phyloP scores from a whole-genome alignment of 1,140 invertebrate species.

The Drosophila grimshawi region DNA sequence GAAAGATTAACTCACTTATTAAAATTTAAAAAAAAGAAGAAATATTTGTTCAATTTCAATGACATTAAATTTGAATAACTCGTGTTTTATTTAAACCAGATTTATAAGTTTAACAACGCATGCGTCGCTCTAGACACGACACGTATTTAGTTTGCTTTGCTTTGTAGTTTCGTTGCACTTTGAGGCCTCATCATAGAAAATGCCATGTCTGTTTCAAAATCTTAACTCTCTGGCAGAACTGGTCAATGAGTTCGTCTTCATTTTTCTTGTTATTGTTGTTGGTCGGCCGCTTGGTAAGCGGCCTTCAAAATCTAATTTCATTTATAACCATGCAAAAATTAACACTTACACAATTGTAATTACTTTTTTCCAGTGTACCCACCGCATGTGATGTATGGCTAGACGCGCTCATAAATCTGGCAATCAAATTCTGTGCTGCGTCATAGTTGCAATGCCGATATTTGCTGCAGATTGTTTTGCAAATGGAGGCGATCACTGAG shows the following conservation, averaged over 20 bases:
- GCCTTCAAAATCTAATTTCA: conserved; percentile 64
- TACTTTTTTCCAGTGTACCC: conserved; percentile 42
- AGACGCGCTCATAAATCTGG: conserved; percentile 45
- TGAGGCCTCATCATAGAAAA: conserved; percentile 6
- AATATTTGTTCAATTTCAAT: background rate
- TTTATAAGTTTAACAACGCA: conserved; percentile 5
- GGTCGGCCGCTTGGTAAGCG: conserved; percentile 21
- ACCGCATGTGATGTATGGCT: conserved; percentile 14
- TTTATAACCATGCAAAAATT: conserved; percentile 65
- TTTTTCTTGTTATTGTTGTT: conserved; percentile 14
- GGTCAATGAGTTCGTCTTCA: conserved; percentile 52
- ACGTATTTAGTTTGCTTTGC: conserved; percentile 38
- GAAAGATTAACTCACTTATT: background rate
- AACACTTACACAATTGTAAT: conserved; percentile 37
- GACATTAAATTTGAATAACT: background rate
- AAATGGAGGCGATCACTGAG: background rate
- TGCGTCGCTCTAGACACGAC: conserved; percentile 16
- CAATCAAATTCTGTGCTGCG: conserved; percentile 60
- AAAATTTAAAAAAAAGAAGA: background rate
- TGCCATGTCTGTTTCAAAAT: conserved; percentile 56
- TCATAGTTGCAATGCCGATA: conserved; percentile 32
- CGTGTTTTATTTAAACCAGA: conserved; percentile 1
- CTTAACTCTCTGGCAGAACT: conserved; percentile 45
- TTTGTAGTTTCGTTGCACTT: conserved; percentile 6
- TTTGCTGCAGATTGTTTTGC: conserved; percentile 17